These are phyloP conservation scores for Oryzias melastigma DNA, from an alignment of 2,113 vertebrate genomes.

Conservation along the genomic window DNA sequence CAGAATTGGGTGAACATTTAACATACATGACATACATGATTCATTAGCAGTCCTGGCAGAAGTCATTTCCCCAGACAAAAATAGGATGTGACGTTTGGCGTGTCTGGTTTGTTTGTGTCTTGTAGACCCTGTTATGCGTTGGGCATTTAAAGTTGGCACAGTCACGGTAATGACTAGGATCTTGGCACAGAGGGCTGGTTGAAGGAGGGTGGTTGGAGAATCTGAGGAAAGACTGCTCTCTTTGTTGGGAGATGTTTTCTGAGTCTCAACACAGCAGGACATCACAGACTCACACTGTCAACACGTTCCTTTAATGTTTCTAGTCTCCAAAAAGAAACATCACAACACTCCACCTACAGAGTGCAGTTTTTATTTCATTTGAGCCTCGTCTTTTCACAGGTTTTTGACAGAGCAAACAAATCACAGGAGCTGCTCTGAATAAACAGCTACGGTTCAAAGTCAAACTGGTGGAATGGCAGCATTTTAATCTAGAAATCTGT, in stretches of 20 bases:
- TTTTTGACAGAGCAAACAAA: slow-evolving; percentile 23
- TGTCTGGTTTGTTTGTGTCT: slow-evolving; percentile 50
- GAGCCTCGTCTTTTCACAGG: slow-evolving; percentile 27
- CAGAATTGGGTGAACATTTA: slow-evolving; percentile 24
- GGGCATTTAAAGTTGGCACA: slow-evolving; percentile 51
- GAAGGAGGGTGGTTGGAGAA: slow-evolving; percentile 35
- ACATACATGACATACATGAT: slow-evolving; percentile 32
- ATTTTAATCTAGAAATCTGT: slow-evolving; percentile 11
- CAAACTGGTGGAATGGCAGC: slow-evolving; percentile 7
- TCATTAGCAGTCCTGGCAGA: slow-evolving; percentile 49
- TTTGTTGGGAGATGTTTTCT: slow-evolving; percentile 56
- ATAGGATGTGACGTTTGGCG: slow-evolving; percentile 53
- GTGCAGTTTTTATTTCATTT: slow-evolving; percentile 39
- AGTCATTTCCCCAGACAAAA: slow-evolving; percentile 41
- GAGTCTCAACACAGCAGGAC: slow-evolving; percentile 49
- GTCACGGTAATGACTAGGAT: slow-evolving; percentile 10
- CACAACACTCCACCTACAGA: slow-evolving; percentile 28
- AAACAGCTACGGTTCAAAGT: slow-evolving; percentile 40
- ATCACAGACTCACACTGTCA: slow-evolving; percentile 40
- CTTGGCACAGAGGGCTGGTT: slow-evolving; percentile 21
- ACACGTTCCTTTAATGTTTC: slow-evolving; percentile 53
- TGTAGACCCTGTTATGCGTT: slow-evolving; percentile 32
- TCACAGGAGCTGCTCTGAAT: slow-evolving; percentile 8
- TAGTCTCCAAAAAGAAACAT: slow-evolving; percentile 48
- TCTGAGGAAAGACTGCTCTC: slow-evolving; percentile 40